These are phyloP conservation scores for Conomelus anceps DNA, from an alignment of 2,888 invertebrate genomes.

Conservation along the genomic window DNA sequence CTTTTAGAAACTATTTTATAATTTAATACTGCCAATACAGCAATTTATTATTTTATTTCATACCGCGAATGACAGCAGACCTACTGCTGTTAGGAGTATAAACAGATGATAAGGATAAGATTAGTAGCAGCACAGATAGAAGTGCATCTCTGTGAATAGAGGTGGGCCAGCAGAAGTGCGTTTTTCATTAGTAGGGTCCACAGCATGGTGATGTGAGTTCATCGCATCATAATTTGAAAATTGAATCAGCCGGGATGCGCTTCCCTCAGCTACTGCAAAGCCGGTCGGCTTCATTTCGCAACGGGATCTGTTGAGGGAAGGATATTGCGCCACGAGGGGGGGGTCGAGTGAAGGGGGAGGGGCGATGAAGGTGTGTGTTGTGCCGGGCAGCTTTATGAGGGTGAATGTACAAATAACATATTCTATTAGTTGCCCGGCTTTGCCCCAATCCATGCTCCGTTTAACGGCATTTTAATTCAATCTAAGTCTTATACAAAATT, in stretches of 20 bases:
- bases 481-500: constrained; percentile 33
- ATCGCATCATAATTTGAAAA: not conserved
- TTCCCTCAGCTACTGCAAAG: not conserved
- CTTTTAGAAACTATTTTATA: too few relatives aligned
- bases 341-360: not conserved
- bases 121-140: not conserved
- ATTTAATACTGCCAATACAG: too few relatives aligned
- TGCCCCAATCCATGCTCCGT: constrained; percentile 26
- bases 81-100: not conserved
- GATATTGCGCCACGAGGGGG: too few relatives aligned
- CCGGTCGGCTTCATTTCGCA: constrained; percentile 3
- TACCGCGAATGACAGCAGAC: not conserved
- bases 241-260: not conserved
- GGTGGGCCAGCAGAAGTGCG: not conserved
- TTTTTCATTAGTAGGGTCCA: not conserved
- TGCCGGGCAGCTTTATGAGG: constrained; percentile 13
- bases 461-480: constrained; percentile 38
- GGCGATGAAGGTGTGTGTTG: not conserved
- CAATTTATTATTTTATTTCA: too few relatives aligned
- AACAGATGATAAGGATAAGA: not conserved
- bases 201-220: not conserved
- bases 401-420: constrained; percentile 24
- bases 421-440: constrained; percentile 24
- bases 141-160: not conserved
- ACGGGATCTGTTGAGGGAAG: constrained; percentile 8